phyloP scores from a whole-genome alignment of 2,888 invertebrate species.

The Euspilapteryx auroguttella region DNA sequence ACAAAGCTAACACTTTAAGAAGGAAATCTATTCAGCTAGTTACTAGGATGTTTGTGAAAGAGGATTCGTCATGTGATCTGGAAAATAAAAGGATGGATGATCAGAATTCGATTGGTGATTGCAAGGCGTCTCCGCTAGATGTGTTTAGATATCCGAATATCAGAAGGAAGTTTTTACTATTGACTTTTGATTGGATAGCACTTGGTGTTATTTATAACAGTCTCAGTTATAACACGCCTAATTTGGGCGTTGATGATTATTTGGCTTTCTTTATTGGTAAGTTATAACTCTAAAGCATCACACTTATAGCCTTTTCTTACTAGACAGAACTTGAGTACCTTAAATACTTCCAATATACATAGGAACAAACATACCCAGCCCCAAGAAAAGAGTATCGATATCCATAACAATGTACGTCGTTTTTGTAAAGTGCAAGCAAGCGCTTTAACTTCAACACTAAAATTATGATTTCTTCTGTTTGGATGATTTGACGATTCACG shows the following conservation, averaged over 20 bases:
- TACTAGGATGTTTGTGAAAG: conserved; percentile 28
- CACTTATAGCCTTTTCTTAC: too few species aligned
- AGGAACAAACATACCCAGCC: too few species aligned
- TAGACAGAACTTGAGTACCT: too few species aligned
- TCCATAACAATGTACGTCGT: too few species aligned
- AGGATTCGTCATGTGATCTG: conserved; percentile 19
- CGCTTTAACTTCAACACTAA: too few species aligned
- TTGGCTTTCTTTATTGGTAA: conserved; percentile 68
- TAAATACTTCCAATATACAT: too few species aligned
- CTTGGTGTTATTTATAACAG: conserved; percentile 71
- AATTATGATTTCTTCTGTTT: too few species aligned
- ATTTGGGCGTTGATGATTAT: conserved; percentile 69
- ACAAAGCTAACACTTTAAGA: conserved; percentile 24
- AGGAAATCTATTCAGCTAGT: conserved; percentile 37
- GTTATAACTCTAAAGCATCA: too few species aligned
- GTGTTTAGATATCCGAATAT: conserved; percentile 67
- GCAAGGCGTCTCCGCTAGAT: conserved; percentile 63
- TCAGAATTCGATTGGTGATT: conserved; percentile 43
- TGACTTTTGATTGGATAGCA: conserved; percentile 68
- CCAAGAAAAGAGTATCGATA: too few species aligned
- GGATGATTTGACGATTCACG: too few species aligned
- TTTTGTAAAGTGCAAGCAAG: too few species aligned
- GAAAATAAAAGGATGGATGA: conserved; percentile 42
- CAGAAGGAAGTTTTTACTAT: conserved; percentile 65
- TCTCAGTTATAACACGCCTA: conserved; percentile 67